Base-by-base conservation (phyloP, 1,140 invertebrate species). In the Drosophila novamexicana region DNA sequence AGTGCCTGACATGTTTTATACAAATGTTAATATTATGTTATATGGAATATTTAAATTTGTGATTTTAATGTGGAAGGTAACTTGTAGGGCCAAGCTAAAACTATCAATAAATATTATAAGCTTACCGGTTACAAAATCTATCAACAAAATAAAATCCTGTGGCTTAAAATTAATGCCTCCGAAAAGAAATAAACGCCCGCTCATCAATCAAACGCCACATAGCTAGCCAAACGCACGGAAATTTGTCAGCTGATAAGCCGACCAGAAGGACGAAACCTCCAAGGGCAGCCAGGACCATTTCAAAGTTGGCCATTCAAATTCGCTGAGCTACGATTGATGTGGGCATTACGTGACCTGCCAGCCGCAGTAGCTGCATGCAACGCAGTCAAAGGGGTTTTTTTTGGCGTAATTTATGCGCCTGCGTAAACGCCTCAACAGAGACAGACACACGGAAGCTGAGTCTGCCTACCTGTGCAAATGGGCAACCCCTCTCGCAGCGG, bases 381-480 rank as follows among this genome's bases (percentile, higher is more conserved):
- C 16, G 22, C 52, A 29, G 68, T 8, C 10, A 71, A 73, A 76
- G 70, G 79, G 81, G 79, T 79, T 75, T 73, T 71, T 71, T 69
- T 75, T 73, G 34, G 63, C 61, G 65, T 91, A 90, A 91, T 91
- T 91, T 91, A 91, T 91, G 90, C 90, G 90, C 81, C 81, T 70
- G 84, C 78, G 90, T 79, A 81, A 83, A 90, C 89, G 90, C 89
- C 84, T 90, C 66, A 49, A 39, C 58, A 16, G 62, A 63, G 39
- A 61, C 34, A 62, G 39, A 49, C 72, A 67, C 42, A 42, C 57
- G 62, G 65, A 77, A 70, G 56, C 63, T 72, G 72, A 37, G 56
- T 14, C 12, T 59, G 62, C 12, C 54, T 81, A 76, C 62, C 66
- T 72, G 59, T 54, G 12, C 45, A 47, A 32, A 36, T 32, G 74